Conservation (phyloP, 2,797 vertebrate species). For the Bryconaethiops microstoma region DNA sequence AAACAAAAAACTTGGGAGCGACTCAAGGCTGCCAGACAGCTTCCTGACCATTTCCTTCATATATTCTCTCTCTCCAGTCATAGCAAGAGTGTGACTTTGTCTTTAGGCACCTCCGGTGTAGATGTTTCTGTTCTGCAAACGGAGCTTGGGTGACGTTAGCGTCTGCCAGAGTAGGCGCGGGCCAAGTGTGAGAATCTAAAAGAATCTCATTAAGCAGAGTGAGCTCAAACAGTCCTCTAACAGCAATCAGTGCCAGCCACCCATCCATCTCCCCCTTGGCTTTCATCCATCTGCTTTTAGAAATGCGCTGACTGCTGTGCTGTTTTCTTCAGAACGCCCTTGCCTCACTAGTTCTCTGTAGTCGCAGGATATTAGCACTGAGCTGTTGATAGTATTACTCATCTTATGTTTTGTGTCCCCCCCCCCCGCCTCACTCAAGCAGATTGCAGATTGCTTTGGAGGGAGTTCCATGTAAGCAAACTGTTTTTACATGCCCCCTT, state of each 20-base stretch:
- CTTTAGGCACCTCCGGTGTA: slow-evolving; percentile 29
- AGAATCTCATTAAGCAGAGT: slow-evolving; percentile 37
- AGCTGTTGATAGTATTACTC: background rate
- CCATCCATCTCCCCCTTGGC: slow-evolving; percentile 14
- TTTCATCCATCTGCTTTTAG: slow-evolving; percentile 21
- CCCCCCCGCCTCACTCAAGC: background rate
- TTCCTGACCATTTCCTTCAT: background rate
- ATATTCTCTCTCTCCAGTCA: background rate
- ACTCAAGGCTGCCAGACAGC: background rate
- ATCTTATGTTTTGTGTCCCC: background rate
- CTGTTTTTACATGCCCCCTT: background rate
- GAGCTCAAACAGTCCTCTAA: background rate
- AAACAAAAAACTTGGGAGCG: background rate
- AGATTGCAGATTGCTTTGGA: background rate
- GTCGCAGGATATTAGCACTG: background rate
- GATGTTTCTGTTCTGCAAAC: slow-evolving; percentile 37
- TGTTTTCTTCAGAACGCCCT: slow-evolving; percentile 5
- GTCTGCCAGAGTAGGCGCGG: background rate
- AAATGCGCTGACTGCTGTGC: slow-evolving; percentile 1
- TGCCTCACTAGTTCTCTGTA: slow-evolving; percentile 1
- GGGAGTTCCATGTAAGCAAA: background rate
- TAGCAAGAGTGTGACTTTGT: slow-evolving; percentile 14
- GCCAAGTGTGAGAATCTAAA: background rate
- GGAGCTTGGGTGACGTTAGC: background rate
- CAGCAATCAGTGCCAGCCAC: slow-evolving; percentile 14